phyloP scores from a whole-genome alignment of 2,797 vertebrate genomes.

The Anomalospiza imberbis region DNA sequence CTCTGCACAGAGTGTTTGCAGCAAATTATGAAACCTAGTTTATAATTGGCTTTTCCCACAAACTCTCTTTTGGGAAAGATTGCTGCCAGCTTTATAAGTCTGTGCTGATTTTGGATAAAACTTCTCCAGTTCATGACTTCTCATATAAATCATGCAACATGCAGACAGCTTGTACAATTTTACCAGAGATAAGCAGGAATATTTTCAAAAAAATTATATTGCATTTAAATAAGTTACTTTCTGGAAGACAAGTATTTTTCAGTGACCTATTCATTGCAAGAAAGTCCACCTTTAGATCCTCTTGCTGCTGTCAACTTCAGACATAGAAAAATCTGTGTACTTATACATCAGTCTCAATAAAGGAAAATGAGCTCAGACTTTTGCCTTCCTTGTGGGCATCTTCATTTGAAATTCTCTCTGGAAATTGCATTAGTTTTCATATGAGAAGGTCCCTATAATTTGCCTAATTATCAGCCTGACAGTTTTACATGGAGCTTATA shows the following conservation, averaged over 20 bases:
- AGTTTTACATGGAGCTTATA: slow-evolving; percentile 25
- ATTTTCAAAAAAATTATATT: background rate
- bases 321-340: background rate
- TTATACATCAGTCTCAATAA: slow-evolving; percentile 14
- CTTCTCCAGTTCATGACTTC: background rate
- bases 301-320: background rate
- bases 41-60: background rate
- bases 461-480: slow-evolving; percentile 45
- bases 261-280: background rate
- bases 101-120: background rate
- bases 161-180: background rate
- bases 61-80: background rate
- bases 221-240: background rate
- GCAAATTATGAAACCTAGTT: background rate
- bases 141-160: background rate
- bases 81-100: background rate
- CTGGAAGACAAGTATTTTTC: background rate
- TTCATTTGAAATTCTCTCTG: slow-evolving; percentile 24
- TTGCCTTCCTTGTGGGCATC: slow-evolving; percentile 11
- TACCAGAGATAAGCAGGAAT: background rate
- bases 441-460: slow-evolving; percentile 32
- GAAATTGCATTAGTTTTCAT: slow-evolving; percentile 38
- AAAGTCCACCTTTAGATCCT: background rate
- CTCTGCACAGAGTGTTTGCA: background rate
- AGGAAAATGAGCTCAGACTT: background rate